phyloP scores from a whole-genome alignment of 2,113 vertebrate genomes.

The Candoia aspera region DNA sequence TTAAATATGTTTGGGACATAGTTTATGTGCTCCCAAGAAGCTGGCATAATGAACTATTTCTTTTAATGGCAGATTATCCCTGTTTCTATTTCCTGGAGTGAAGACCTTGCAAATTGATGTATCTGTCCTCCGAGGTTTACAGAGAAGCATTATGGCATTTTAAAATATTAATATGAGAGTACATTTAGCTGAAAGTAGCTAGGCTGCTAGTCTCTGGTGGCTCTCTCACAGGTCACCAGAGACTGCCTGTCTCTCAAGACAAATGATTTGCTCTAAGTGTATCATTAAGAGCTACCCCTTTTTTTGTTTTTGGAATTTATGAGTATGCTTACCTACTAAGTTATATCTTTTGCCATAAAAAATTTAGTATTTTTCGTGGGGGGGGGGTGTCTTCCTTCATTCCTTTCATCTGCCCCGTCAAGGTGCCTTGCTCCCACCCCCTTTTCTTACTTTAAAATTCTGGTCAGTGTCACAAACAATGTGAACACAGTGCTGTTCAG shows the following conservation, averaged over 20 bases:
- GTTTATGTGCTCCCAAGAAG: slow-evolving; percentile 87
- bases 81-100: slow-evolving; percentile 91
- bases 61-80: slow-evolving; percentile 92
- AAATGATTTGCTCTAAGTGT: slow-evolving; percentile 96
- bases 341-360: slow-evolving; percentile 84
- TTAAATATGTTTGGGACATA: slow-evolving; percentile 86
- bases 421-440: neutral
- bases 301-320: slow-evolving; percentile 76
- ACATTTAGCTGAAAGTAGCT: slow-evolving; percentile 98
- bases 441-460: slow-evolving; percentile 57
- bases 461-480: slow-evolving; percentile 73
- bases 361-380: slow-evolving; percentile 74
- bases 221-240: slow-evolving; percentile 90
- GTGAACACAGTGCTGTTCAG: slow-evolving; percentile 60
- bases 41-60: slow-evolving; percentile 90
- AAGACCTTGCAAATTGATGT: slow-evolving; percentile 96
- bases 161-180: slow-evolving; percentile 99
- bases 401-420: slow-evolving; percentile 61
- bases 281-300: slow-evolving; percentile 86
- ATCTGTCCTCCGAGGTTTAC: slow-evolving; percentile 93
- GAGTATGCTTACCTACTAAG: slow-evolving; percentile 78
- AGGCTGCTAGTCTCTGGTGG: slow-evolving; percentile 89
- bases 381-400: slow-evolving; percentile 54
- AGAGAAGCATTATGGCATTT: slow-evolving; percentile 97
- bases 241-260: slow-evolving; percentile 88